phyloP scores from a whole-genome alignment of 2,888 invertebrate genomes.

The Thyatira batis region DNA sequence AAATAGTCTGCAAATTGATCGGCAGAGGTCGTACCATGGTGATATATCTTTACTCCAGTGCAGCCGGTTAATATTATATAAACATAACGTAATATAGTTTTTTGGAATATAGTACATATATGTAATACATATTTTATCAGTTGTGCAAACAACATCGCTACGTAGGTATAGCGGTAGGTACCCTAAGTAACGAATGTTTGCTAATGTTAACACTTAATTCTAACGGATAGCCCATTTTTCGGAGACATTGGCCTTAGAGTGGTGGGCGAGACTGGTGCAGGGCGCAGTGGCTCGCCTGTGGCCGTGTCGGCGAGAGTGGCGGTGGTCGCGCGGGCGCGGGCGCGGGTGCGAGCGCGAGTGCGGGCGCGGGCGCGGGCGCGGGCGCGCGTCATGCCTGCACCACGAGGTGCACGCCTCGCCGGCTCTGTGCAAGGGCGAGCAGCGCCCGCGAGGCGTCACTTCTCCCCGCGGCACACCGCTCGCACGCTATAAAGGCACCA shows the following conservation, averaged over 20 bases:
- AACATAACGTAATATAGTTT: neutral
- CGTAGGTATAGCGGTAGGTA: constrained; percentile 4
- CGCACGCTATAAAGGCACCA: constrained; percentile 89
- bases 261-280: constrained; percentile 12
- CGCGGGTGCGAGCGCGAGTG: constrained; percentile 33
- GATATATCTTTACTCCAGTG: neutral
- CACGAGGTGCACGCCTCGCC: constrained; percentile 47
- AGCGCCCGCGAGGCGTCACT: constrained; percentile 41
- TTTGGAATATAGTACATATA: neutral
- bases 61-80: neutral
- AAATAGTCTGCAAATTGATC: neutral
- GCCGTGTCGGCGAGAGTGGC: constrained; percentile 31
- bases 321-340: constrained; percentile 31
- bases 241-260: neutral
- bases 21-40: neutral
- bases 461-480: constrained; percentile 48
- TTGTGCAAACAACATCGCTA: neutral
- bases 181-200: neutral
- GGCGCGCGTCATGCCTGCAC: constrained; percentile 48
- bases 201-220: neutral
- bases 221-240: neutral
- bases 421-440: constrained; percentile 43
- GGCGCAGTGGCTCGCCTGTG: constrained; percentile 7
- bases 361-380: constrained; percentile 30
- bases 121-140: neutral